These are phyloP conservation scores for Melieria crassipennis DNA, from an alignment of 2,888 invertebrate species.

Conservation along the genomic window DNA sequence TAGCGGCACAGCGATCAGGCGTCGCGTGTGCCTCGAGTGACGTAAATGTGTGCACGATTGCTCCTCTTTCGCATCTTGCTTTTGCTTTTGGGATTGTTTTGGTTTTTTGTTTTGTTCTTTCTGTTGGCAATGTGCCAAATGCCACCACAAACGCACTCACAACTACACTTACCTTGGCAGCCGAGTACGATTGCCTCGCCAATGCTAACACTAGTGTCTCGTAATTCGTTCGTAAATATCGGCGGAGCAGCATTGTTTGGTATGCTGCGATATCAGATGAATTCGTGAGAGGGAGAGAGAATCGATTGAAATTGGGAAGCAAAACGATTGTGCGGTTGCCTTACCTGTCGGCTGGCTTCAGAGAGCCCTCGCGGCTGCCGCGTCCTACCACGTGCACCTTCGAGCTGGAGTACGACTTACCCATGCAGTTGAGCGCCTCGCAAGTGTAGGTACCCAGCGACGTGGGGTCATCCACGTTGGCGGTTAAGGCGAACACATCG, in stretches of 20 bases:
- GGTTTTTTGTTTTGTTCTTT: conserved; percentile 23
- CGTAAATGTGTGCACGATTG: conserved; percentile 14
- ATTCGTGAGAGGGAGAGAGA: conserved; percentile 19
- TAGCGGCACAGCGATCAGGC: conserved; percentile 23
- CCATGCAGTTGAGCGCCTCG: conserved; percentile 90
- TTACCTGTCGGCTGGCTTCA: conserved; percentile 76
- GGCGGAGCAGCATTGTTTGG: conserved; percentile 72
- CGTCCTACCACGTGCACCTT: conserved; percentile 83
- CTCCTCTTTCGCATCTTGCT: conserved; percentile 18
- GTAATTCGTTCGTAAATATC: conserved; percentile 79
- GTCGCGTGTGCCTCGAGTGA: conserved; percentile 33
- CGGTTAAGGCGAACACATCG: conserved; percentile 87
- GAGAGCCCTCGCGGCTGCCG: conserved; percentile 75
- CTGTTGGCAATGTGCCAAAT: conserved; percentile 44
- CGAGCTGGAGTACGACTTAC: conserved; percentile 82
- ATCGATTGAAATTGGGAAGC: not conserved
- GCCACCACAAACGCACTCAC: conserved; percentile 14
- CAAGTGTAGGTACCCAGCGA: conserved; percentile 89
- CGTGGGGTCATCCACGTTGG: conserved; percentile 84
- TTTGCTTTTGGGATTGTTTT: conserved; percentile 17
- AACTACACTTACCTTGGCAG: conserved; percentile 73
- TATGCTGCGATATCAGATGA: conserved; percentile 47
- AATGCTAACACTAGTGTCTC: conserved; percentile 79
- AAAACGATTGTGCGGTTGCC: conserved; percentile 18
- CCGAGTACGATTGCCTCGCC: conserved; percentile 78